Conservation (phyloP, 1,140 invertebrate genomes). For the Liolophura sinensis region DNA sequence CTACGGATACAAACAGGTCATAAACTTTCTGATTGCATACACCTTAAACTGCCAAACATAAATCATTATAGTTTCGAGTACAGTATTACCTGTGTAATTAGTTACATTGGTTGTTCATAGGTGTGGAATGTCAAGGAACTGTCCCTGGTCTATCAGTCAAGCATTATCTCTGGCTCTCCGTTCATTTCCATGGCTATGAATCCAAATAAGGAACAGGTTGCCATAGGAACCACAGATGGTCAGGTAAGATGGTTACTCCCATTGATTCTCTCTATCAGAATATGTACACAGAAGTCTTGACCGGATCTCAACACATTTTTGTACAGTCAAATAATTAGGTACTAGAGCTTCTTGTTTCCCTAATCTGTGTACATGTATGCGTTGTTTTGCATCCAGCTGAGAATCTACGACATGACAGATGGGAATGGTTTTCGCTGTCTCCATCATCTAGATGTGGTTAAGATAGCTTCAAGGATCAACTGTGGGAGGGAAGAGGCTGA, state of each 20-base stretch:
- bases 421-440: constrained; percentile 50
- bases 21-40: too few species aligned
- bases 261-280: too few species aligned
- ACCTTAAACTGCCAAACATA: too few species aligned
- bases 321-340: neutral
- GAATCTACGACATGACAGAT: constrained; percentile 52
- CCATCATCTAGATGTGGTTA: constrained; percentile 44
- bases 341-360: neutral
- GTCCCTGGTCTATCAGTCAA: constrained; percentile 44
- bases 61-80: too few species aligned
- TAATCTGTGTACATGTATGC: neutral
- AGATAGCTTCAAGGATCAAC: constrained; percentile 24
- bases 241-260: constrained; percentile 14
- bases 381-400: constrained; percentile 20
- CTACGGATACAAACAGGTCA: too few species aligned
- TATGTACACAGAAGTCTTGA: too few species aligned
- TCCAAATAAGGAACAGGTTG: constrained; percentile 35
- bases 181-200: constrained; percentile 51
- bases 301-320: neutral
- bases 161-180: constrained; percentile 45
- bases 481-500: neutral
- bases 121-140: constrained; percentile 46
- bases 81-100: neutral
- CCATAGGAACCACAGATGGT: constrained; percentile 50
- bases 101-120: constrained; percentile 19